Percentiles rank a stretch among this genome's conserved stretches.
These are phyloP conservation scores for Limnodromus scolopaceus DNA, from an alignment of 2,797 vertebrate species.

Conservation along the genomic window DNA sequence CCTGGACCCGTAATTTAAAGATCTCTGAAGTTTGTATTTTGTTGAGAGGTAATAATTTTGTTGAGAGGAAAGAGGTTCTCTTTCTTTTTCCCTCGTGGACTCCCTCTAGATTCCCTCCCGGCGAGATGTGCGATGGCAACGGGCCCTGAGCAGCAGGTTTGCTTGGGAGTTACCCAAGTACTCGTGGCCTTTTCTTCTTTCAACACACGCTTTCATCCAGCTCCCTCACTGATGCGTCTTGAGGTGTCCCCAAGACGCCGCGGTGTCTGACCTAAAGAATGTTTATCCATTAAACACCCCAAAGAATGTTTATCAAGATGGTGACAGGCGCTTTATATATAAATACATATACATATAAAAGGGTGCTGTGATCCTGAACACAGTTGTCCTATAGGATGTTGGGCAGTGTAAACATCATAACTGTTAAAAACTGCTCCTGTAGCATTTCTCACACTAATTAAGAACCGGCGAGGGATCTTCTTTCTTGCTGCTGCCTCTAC, in stretches of 20 bases:
- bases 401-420: not conserved
- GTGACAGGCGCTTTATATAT: too few species aligned
- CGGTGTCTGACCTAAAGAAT: not conserved
- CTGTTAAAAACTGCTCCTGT: not conserved
- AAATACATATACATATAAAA: too few species aligned
- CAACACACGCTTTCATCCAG: not conserved
- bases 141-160: not conserved
- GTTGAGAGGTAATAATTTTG: not conserved
- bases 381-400: not conserved
- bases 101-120: not conserved
- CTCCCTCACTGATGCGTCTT: not conserved
- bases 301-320: too few species aligned
- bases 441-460: conserved; percentile 6
- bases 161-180: not conserved
- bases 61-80: not conserved
- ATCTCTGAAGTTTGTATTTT: conserved; percentile 25
- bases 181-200: not conserved
- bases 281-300: too few species aligned
- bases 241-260: not conserved
- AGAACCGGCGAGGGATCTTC: not conserved
- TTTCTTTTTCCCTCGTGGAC: not conserved
- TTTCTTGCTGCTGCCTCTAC: not conserved
- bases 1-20: conserved; percentile 52
- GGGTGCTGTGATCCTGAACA: not conserved
- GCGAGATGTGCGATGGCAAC: not conserved